These are phyloP conservation scores for Melanostigma gelatinosum DNA, from an alignment of 2,113 vertebrate genomes.

Conservation along the genomic window DNA sequence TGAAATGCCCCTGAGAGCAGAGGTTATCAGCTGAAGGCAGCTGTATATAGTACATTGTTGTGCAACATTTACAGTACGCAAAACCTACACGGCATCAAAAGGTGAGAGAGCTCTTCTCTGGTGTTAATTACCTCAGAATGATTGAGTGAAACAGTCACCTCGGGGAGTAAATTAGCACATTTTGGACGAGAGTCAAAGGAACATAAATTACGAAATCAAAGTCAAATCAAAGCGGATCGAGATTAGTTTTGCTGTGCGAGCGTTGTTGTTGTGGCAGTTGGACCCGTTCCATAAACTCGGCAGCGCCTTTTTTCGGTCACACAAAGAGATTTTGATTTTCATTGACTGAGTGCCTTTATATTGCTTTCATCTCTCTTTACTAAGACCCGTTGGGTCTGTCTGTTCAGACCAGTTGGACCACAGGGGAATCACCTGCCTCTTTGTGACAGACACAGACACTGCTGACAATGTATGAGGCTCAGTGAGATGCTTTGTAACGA, in stretches of 20 bases:
- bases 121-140: constrained; percentile 40
- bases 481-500: constrained; percentile 20
- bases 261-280: constrained; percentile 36
- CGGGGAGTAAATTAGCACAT: constrained; percentile 38
- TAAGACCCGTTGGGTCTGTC: constrained; percentile 22
- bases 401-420: constrained; percentile 50
- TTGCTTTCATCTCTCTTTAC: constrained; percentile 35
- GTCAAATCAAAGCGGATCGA: constrained; percentile 53
- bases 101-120: constrained; percentile 17
- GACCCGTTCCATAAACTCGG: constrained; percentile 36
- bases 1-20: constrained; percentile 17
- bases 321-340: constrained; percentile 39
- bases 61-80: constrained; percentile 41
- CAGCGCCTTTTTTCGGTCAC: constrained; percentile 37
- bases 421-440: constrained; percentile 49
- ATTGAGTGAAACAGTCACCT: constrained; percentile 37
- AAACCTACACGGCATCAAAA: constrained; percentile 8
- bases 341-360: constrained; percentile 33
- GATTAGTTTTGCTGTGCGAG: constrained; percentile 49
- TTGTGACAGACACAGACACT: constrained; percentile 41
- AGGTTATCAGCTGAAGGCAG: constrained; percentile 16
- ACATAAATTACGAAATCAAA: constrained; percentile 55
- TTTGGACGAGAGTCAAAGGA: constrained; percentile 50
- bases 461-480: constrained; percentile 38
- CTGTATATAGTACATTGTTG: constrained; percentile 13